phyloP scores from a whole-genome alignment of 2,113 vertebrate genomes.

The Dinomys branickii region DNA sequence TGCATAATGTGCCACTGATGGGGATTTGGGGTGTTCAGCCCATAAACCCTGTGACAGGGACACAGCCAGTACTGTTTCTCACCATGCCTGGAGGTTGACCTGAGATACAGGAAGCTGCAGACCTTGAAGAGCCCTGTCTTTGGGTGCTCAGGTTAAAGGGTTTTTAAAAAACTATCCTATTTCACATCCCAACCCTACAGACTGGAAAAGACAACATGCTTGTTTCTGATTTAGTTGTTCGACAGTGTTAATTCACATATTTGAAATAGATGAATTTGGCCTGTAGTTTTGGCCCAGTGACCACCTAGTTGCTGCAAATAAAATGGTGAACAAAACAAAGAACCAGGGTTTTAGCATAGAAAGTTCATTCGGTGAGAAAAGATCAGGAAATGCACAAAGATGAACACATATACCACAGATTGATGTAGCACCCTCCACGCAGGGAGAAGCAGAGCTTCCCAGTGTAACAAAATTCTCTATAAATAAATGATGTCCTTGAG shows the following conservation, averaged over 20 bases:
- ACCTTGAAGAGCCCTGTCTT: neutral
- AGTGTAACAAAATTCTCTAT: neutral
- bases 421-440: neutral
- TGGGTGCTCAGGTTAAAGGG: neutral
- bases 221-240: neutral
- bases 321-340: neutral
- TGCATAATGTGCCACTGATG: neutral
- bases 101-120: neutral
- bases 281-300: neutral
- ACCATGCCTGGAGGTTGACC: neutral
- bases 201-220: neutral
- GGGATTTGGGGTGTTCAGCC: neutral
- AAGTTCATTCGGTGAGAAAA: neutral
- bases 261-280: neutral
- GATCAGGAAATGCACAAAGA: neutral
- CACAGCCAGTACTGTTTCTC: neutral
- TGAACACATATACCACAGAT: neutral
- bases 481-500: neutral
- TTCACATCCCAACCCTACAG: neutral
- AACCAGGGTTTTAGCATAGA: neutral
- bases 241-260: neutral
- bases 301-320: neutral
- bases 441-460: neutral
- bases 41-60: neutral
- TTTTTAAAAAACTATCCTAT: neutral